Evolutionary conservation across 2,888 invertebrate species (phyloP).

Genomic region (Lingula anatina): DNA sequence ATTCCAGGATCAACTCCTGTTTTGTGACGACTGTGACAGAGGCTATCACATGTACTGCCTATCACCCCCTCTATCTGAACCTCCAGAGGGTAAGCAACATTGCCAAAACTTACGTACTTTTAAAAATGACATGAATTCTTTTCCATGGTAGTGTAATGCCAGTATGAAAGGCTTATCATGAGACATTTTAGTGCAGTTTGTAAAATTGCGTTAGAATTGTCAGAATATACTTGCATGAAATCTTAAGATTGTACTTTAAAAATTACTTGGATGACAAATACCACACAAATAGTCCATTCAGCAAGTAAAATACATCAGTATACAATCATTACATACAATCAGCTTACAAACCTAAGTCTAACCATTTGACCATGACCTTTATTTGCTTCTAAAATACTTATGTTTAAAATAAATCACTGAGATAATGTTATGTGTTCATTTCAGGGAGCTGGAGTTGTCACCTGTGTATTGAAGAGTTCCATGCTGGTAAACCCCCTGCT

Average conservation of each 20-base stretch:
- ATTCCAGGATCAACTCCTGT: constrained; percentile 93
- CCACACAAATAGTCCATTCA: too few species aligned
- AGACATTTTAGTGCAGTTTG: too few species aligned
- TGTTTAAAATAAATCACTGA: neutral
- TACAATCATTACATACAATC: too few species aligned
- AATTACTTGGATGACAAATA: too few species aligned
- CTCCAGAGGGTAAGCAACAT: constrained; percentile 73
- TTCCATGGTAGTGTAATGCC: neutral
- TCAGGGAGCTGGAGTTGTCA: constrained; percentile 53
- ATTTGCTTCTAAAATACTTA: too few species aligned
- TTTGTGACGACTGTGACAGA: constrained; percentile 99
- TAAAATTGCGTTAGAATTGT: neutral
- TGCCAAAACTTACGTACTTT: constrained; percentile 1
- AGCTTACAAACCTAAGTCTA: too few species aligned
- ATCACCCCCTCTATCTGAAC: constrained; percentile 85
- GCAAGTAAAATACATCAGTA: too few species aligned
- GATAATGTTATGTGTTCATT: constrained; percentile 5
- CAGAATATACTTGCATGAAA: neutral
- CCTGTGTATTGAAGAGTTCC: constrained; percentile 51
- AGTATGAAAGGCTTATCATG: neutral
- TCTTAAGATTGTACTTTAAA: too few species aligned
- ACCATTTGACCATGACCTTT: too few species aligned
- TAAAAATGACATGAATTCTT: too few species aligned
- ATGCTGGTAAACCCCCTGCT: constrained; percentile 47
- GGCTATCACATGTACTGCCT: constrained; percentile 99